These are phyloP conservation scores for Pandion haliaetus DNA, from an alignment of 2,113 vertebrate genomes.

Conservation along the genomic window DNA sequence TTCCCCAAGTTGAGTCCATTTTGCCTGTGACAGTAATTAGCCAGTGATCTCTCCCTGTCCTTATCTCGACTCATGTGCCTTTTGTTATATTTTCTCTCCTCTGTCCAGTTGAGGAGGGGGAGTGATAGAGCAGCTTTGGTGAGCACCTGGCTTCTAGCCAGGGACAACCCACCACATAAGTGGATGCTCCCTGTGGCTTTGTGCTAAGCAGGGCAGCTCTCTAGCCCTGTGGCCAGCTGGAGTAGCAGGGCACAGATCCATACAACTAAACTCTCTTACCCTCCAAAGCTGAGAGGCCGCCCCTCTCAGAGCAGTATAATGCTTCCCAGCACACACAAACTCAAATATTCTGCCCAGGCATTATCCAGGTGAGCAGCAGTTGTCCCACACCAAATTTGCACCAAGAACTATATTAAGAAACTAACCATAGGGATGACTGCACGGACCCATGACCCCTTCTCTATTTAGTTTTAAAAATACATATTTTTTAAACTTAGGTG, in stretches of 20 bases:
- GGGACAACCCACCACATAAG: neutral
- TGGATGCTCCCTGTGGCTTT: neutral
- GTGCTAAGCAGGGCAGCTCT: neutral
- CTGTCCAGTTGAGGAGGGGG: no score
- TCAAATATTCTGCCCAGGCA: neutral
- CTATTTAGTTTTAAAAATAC: neutral
- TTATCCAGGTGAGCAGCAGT: rapidly evolving
- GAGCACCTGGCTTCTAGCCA: no score
- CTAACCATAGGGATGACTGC: neutral
- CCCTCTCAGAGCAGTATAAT: neutral
- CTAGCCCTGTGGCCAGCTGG: neutral
- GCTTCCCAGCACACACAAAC: neutral
- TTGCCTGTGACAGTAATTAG: no score
- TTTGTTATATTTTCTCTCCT: no score
- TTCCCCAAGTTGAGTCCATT: no score
- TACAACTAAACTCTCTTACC: neutral
- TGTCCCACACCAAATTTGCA: neutral
- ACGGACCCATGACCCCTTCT: neutral
- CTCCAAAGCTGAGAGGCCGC: neutral
- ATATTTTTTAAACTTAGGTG: neutral
- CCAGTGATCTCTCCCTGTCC: no score
- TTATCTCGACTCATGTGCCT: no score
- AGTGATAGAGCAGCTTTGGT: no score
- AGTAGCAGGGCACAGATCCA: neutral
- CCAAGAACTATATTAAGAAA: neutral